Base-by-base conservation (phyloP, 2,797 vertebrate genomes). In the Aphelocoma californica region DNA sequence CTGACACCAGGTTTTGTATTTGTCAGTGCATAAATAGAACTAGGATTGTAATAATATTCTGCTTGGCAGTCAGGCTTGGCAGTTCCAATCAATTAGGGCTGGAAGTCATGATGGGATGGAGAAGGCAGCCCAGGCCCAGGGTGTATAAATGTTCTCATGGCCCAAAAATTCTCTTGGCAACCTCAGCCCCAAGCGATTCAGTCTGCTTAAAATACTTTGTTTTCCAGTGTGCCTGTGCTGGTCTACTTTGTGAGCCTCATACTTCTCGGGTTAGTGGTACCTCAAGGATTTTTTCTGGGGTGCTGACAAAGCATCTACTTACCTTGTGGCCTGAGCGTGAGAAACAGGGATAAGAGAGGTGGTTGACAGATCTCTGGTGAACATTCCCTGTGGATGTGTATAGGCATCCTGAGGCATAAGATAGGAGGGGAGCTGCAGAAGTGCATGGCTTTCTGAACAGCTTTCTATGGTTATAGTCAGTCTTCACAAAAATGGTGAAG, bases 91-190 rank as follows among this genome's bases (percentile, higher is more conserved):
- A 96, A 96, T 96, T 97, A 97, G 71, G 83, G 75, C 88, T 85
- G 86, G 93, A 97, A 96, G 93, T 96, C 94, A 95, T 73, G 91
- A 93, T 44, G 79, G 73, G 92, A 75, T 54, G 38, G 81, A 95
- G 82, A 83, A 95, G 66, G 81, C 72, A 92, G 90, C 81, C 40
- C 66, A 88, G 88, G 65, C 65, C 50, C 72, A 65, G 90, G 53
- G 7, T 12, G 9, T 80, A 91, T 40, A 90, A 87, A 89, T 95
- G 83, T 93, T 94, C 93, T 96, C 92, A 95, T 93, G 81, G 67
- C 57, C 77, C 77, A 96, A 96, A 97, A 95, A 96, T 96, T 95
- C 73, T 93, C 87, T 95, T 96, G 94, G 96, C 94, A 93, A 86
- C 6, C 14, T 31, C 29, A 93, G 44, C 14, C 38, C n/a, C 56